Percentiles rank a stretch among this genome's conserved stretches.
phyloP scores from a whole-genome alignment of 2,888 invertebrate genomes.

The Autographa gamma region DNA sequence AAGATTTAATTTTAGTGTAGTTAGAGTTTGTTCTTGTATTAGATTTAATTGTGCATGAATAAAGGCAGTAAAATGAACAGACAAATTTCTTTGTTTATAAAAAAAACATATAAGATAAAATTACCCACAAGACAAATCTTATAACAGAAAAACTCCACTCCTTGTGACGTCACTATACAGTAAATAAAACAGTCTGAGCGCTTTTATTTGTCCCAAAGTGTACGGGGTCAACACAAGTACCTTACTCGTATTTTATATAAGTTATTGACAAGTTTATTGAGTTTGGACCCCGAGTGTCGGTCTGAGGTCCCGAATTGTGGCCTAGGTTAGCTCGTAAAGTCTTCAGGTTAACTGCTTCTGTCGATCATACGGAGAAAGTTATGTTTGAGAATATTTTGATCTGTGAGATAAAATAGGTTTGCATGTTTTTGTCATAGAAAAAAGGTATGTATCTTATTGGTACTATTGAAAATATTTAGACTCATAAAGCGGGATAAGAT shows the following conservation, averaged over 20 bases:
- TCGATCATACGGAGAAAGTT: constrained; percentile 38
- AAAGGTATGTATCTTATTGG: too few species aligned
- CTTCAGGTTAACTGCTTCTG: constrained; percentile 33
- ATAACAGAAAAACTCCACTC: neutral
- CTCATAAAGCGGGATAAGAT: too few species aligned
- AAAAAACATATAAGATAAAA: neutral
- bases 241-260: constrained; percentile 48
- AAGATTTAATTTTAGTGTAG: too few species aligned
- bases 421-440: too few species aligned
- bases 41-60: too few species aligned
- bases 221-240: constrained; percentile 43
- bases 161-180: constrained; percentile 9
- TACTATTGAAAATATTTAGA: too few species aligned
- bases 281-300: constrained; percentile 47
- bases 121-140: too few species aligned
- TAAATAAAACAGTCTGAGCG: constrained; percentile 37
- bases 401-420: constrained; percentile 9
- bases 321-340: constrained; percentile 38
- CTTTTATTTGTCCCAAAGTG: constrained; percentile 39
- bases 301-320: constrained; percentile 31
- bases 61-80: too few species aligned
- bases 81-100: too few species aligned
- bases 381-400: constrained; percentile 25
- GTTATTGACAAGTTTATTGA: constrained; percentile 63
- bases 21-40: too few species aligned